These are phyloP conservation scores for Bedellia somnulentella DNA, from an alignment of 2,888 invertebrate genomes.

Conservation along the genomic window DNA sequence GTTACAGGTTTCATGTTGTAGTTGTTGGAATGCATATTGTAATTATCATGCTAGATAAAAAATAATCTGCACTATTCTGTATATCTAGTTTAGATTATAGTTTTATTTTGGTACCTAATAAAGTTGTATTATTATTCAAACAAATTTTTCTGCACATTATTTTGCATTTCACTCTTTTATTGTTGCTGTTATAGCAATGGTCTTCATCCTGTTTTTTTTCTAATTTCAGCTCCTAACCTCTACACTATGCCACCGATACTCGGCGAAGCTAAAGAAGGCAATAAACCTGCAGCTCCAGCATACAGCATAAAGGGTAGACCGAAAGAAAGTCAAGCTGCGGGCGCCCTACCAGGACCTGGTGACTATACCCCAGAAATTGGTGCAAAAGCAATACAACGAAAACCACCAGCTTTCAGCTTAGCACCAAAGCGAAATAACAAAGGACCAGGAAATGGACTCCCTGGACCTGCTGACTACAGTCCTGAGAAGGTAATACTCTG, in stretches of 20 bases:
- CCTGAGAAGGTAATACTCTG: constrained; percentile 60
- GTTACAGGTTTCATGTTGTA: too few species aligned
- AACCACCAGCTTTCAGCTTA: constrained; percentile 85
- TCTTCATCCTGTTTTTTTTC: too few species aligned
- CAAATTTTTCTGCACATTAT: too few species aligned
- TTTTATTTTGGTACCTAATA: too few species aligned
- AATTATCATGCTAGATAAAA: too few species aligned
- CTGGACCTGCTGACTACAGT: constrained; percentile 67
- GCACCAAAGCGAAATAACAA: constrained; percentile 58
- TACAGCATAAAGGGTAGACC: constrained; percentile 86
- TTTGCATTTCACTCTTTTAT: too few species aligned
- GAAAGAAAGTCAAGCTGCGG: constrained; percentile 51
- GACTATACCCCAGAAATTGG: constrained; percentile 67
- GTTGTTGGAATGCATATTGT: too few species aligned
- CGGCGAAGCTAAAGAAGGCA: constrained; percentile 55
- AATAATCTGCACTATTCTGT: too few species aligned
- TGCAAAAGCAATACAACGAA: constrained; percentile 30
- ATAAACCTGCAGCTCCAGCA: constrained; percentile 76
- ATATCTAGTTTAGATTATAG: too few species aligned
- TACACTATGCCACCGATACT: constrained; percentile 84
- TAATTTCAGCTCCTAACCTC: constrained; percentile 77
- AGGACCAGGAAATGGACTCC: constrained; percentile 35
- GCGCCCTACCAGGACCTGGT: constrained; percentile 79
- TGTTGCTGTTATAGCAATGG: too few species aligned
- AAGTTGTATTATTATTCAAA: too few species aligned